Evolutionary conservation across 2,888 invertebrate species (phyloP).

Genomic region (Creontiades dilutus): DNA sequence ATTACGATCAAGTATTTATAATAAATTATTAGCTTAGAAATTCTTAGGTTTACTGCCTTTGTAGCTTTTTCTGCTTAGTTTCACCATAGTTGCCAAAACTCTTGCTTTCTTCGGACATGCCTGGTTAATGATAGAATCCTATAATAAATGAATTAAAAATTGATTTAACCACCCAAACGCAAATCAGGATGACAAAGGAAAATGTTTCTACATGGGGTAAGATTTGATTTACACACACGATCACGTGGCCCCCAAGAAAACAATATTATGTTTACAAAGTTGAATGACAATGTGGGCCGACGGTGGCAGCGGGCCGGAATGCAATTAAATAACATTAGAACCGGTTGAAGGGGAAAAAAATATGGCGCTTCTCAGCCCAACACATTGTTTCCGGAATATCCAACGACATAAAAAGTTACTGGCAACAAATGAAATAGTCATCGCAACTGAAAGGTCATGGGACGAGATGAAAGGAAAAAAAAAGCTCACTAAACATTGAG

Average conservation of each 20-base stretch:
- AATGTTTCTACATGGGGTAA: not conserved
- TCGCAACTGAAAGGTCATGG: slow-evolving; percentile 68
- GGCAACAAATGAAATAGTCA: slow-evolving; percentile 67
- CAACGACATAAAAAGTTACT: slow-evolving; percentile 57
- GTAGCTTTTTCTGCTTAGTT: no score
- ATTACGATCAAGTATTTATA: no score
- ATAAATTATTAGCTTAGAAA: no score
- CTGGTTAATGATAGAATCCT: no score
- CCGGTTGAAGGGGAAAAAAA: slow-evolving; percentile 49
- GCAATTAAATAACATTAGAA: slow-evolving; percentile 49
- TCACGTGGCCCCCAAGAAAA: slow-evolving; percentile 30
- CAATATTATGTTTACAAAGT: slow-evolving; percentile 32
- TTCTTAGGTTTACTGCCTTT: no score
- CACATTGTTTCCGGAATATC: slow-evolving; percentile 66
- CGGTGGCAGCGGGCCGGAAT: slow-evolving; percentile 45
- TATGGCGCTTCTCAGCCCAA: slow-evolving; percentile 58
- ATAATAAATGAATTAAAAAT: not conserved
- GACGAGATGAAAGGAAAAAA: slow-evolving; percentile 61
- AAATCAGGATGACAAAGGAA: not conserved
- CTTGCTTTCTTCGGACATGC: no score
- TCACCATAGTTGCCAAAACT: no score
- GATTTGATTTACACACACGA: not conserved
- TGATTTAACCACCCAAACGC: not conserved
- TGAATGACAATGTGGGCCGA: slow-evolving; percentile 42
- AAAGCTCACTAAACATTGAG: slow-evolving; percentile 63